Base-by-base conservation (phyloP, 2,888 invertebrate genomes). In the Nomada lathburiana region DNA sequence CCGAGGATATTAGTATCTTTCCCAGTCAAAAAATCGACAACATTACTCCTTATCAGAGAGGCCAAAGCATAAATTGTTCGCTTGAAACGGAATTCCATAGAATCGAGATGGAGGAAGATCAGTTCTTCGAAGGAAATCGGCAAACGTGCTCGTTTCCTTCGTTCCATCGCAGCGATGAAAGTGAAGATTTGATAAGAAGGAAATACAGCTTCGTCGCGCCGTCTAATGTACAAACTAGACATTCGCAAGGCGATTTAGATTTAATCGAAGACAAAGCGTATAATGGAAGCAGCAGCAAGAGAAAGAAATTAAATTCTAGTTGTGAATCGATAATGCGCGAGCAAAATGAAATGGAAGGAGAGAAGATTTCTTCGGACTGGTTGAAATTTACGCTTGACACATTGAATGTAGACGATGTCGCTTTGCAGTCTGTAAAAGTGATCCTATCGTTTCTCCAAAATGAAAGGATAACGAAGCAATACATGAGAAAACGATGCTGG, bases 401-500 rank as follows among this genome's bases (percentile, higher is more conserved):
- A n/a, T n/a, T 76, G n/a, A 71, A 78, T 9, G 23, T 55, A 0
- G 64, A 86, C 20, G 75, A 75, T 0, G n/a, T 81, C 62, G 64
- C 74, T 53, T 55, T 76, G 10, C 23, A 80, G 29, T 84, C 87
- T 18, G 47, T 85, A 10, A 74, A 70, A 36, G 47, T 65, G 9
- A 86, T 89, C 16, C 59, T 88, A 57, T 64, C 52, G 11, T 50
- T 50, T 10, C 57, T 88, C 0, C 63, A 63, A 64, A 11, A 68
- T 10, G 76, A 78, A 7, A 63, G 0, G 29, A 73, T 78, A 36
- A 29, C 78, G 0, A 57, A 26, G 9, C 20, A 62, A 36, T 84
- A 87, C 3, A 78, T 72, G 69, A 74, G 26, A 18, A 67, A 59
- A 2, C 78, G 76, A 42, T 71, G 47, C 91, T 96, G 89, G 90